phyloP scores from a whole-genome alignment of 2,797 vertebrate species.

The Ibycter americanus region DNA sequence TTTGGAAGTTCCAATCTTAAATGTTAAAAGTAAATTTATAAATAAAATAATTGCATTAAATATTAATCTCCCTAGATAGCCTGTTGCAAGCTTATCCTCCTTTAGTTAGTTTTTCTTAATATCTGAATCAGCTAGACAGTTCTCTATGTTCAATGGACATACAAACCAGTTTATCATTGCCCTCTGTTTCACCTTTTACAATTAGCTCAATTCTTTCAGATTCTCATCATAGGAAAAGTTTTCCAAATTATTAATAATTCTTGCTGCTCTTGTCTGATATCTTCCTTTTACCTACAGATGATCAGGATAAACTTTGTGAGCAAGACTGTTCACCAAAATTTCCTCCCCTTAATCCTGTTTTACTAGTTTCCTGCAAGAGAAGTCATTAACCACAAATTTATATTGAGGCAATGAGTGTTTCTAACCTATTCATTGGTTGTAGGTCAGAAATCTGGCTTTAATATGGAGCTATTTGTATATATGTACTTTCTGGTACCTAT shows the following conservation, averaged over 20 bases:
- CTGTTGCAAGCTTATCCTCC: background rate
- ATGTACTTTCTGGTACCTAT: background rate
- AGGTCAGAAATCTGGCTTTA: background rate
- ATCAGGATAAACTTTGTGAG: background rate
- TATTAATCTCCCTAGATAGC: background rate
- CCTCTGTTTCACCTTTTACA: background rate
- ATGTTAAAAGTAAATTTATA: background rate
- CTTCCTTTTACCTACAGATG: background rate
- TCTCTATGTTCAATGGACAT: background rate
- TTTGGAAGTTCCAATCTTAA: background rate
- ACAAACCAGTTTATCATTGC: background rate
- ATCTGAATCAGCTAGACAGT: background rate
- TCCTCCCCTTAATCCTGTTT: background rate
- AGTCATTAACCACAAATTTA: background rate
- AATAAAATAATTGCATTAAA: constrained; percentile 16
- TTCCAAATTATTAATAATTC: background rate
- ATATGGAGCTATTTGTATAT: background rate
- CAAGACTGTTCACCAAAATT: background rate
- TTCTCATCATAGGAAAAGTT: background rate
- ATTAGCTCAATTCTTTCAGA: background rate
- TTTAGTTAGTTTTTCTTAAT: background rate
- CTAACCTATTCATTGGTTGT: background rate
- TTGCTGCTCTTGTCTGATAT: background rate
- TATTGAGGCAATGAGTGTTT: background rate
- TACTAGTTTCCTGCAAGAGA: background rate